Percentiles rank a stretch among this genome's conserved stretches.
phyloP scores from a whole-genome alignment of 2,888 invertebrate species.

The Cerastoderma edule region DNA sequence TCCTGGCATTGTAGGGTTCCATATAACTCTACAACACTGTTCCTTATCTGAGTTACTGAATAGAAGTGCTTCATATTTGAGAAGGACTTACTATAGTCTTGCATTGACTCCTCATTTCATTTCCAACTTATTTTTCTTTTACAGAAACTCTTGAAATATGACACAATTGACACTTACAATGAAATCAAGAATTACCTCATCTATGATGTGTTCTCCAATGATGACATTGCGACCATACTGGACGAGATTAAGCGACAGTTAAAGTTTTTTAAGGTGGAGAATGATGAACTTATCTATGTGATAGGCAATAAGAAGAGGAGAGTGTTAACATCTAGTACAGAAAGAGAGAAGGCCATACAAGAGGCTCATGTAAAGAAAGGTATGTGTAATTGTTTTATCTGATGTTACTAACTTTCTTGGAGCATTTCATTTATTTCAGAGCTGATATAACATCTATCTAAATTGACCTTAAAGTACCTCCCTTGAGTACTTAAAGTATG shows the following conservation, averaged over 20 bases:
- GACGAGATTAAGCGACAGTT: conserved; percentile 59
- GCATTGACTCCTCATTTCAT: too few species aligned
- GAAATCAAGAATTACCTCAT: conserved; percentile 65
- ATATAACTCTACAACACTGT: too few species aligned
- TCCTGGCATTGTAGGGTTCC: too few species aligned
- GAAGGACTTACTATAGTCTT: too few species aligned
- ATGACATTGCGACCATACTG: conserved; percentile 47
- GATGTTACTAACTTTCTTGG: too few species aligned
- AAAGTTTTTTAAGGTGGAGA: conserved; percentile 63
- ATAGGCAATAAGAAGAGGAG: conserved; percentile 34
- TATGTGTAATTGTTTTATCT: background rate
- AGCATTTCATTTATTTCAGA: too few species aligned
- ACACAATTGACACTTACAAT: conserved; percentile 53
- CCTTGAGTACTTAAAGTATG: too few species aligned
- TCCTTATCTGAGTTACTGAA: too few species aligned
- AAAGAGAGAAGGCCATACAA: conserved; percentile 59
- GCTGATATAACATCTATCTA: too few species aligned
- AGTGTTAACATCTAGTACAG: conserved; percentile 38
- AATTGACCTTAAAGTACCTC: too few species aligned
- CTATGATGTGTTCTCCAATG: conserved; percentile 56
- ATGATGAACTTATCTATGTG: conserved; percentile 57
- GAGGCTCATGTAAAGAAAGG: conserved; percentile 61
- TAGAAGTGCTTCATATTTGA: too few species aligned
- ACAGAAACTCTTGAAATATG: conserved; percentile 49
- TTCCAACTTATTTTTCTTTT: conserved; percentile 2